phyloP scores from a whole-genome alignment of 2,113 vertebrate genomes.

The Phylloscopus whistleri region DNA sequence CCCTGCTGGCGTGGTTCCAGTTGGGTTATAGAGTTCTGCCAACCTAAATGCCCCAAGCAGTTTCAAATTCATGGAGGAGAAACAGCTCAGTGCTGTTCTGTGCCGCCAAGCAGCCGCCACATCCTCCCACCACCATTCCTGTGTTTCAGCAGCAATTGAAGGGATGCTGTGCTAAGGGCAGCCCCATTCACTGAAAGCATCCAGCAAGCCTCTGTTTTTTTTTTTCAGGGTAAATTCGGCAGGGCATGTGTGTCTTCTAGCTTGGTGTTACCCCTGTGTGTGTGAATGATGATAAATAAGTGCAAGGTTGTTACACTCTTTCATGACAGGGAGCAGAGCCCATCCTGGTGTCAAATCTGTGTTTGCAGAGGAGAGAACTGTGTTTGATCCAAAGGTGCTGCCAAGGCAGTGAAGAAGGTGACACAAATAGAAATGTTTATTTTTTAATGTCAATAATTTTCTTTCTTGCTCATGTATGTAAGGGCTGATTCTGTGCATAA shows the following conservation, averaged over 20 bases:
- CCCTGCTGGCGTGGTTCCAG: not conserved
- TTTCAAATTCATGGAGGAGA: conserved; percentile 4
- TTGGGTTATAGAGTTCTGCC: conserved; percentile 44
- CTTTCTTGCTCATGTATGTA: not conserved
- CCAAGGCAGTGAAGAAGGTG: not conserved
- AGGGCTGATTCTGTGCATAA: not conserved
- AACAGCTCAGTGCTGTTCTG: not conserved
- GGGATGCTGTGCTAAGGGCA: not conserved
- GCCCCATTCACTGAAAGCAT: not conserved
- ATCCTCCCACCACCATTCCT: not conserved
- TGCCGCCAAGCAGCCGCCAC: not conserved
- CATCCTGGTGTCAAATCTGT: not conserved
- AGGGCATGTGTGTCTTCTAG: not conserved
- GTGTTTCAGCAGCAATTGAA: not conserved
- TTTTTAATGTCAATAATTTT: not conserved
- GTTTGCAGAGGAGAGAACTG: not conserved
- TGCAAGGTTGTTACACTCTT: rapidly evolving
- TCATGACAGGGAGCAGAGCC: not conserved
- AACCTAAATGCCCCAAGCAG: conserved; percentile 21
- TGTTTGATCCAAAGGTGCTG: not conserved
- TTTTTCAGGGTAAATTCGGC: not conserved
- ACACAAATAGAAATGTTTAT: not conserved
- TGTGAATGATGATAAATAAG: not conserved
- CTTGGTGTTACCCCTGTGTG: not conserved
- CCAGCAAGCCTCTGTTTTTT: not conserved